phyloP scores from a whole-genome alignment of 2,888 invertebrate species.

The Sipha maydis region DNA sequence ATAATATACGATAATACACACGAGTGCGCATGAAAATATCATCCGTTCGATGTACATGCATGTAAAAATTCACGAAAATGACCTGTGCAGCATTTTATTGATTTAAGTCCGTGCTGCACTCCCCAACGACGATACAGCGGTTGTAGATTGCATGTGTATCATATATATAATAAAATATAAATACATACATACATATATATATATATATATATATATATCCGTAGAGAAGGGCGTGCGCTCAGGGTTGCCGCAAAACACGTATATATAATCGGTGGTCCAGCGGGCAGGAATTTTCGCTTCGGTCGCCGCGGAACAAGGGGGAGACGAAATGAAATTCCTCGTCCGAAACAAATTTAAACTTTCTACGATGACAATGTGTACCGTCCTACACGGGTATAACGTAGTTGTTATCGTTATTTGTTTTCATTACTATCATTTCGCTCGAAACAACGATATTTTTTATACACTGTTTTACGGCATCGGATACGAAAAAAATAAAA shows the following conservation, averaged over 20 bases:
- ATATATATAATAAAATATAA: no score
- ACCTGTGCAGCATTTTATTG: slow-evolving; percentile 25
- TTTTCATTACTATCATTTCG: slow-evolving; percentile 17
- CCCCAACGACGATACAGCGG: neutral
- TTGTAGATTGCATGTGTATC: neutral
- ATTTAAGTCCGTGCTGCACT: slow-evolving; percentile 16
- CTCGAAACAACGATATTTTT: neutral
- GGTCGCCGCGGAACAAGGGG: slow-evolving; percentile 8
- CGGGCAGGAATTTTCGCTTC: slow-evolving; percentile 44
- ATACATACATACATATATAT: no score
- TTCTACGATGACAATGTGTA: slow-evolving; percentile 23
- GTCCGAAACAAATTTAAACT: slow-evolving; percentile 58
- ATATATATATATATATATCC: neutral
- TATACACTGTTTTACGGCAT: neutral
- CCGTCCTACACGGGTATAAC: neutral
- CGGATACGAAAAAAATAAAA: neutral
- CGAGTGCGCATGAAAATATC: no score
- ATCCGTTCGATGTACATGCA: neutral
- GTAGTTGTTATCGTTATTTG: neutral
- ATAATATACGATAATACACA: neutral
- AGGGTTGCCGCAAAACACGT: slow-evolving; percentile 16
- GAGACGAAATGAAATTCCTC: slow-evolving; percentile 49
- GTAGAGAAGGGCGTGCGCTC: neutral
- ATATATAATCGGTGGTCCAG: neutral
- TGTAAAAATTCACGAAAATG: slow-evolving; percentile 13